These are phyloP conservation scores for Lysiphlebus fabarum DNA, from an alignment of 1,140 invertebrate genomes.

Conservation along the genomic window DNA sequence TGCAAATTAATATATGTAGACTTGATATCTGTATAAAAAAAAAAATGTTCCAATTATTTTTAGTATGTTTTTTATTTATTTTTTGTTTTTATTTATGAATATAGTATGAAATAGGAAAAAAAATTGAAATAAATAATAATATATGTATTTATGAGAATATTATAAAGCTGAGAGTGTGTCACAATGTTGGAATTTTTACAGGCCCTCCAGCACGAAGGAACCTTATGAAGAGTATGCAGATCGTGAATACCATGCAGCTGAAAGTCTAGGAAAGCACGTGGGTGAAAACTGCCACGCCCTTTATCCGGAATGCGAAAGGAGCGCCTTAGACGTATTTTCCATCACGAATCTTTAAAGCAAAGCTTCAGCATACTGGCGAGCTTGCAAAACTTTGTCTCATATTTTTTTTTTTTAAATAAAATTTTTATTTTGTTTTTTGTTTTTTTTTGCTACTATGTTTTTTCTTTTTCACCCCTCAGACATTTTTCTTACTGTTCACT, in stretches of 20 bases:
- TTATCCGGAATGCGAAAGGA: slow-evolving; percentile 50
- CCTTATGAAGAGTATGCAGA: slow-evolving; percentile 45
- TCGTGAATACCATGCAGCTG: slow-evolving; percentile 49
- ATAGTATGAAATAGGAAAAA: no score
- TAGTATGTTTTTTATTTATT: no score
- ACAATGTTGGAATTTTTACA: slow-evolving; percentile 36
- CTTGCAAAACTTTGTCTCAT: slow-evolving; percentile 27
- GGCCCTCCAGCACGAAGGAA: slow-evolving; percentile 51
- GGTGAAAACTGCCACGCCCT: slow-evolving; percentile 48
- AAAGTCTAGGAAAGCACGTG: slow-evolving; percentile 42
- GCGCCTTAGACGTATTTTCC: slow-evolving; percentile 50
- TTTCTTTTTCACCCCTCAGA: slow-evolving; percentile 16
- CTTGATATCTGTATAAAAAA: no score
- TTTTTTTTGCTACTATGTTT: slow-evolving; percentile 8
- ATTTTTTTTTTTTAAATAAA: slow-evolving; percentile 2
- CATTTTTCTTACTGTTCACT: background rate
- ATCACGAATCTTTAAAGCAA: slow-evolving; percentile 18
- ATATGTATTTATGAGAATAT: no score
- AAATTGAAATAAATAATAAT: no score
- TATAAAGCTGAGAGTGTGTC: slow-evolving; percentile 9
- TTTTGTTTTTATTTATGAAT: no score
- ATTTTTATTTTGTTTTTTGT: slow-evolving; percentile 10
- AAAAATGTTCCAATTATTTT: no score
- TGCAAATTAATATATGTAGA: no score
- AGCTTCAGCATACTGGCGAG: background rate